Percentiles rank a stretch among this genome's conserved stretches.
Evolutionary conservation across 2,797 vertebrate species (phyloP).

Genomic region (Aeoliscus strigatus): DNA sequence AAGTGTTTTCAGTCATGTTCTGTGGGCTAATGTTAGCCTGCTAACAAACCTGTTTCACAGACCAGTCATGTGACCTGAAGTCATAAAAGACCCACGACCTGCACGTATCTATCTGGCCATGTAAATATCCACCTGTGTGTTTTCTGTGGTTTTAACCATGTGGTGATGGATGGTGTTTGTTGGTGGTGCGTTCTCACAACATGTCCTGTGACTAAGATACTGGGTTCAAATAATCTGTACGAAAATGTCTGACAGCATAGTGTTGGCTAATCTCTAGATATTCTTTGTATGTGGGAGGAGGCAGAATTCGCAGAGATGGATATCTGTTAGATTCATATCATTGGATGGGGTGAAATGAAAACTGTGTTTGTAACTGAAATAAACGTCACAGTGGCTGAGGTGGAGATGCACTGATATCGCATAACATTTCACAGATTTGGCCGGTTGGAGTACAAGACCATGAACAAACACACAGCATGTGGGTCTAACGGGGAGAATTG

Average conservation of each 20-base stretch:
- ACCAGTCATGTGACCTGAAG: too few species aligned
- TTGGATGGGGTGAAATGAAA: neutral
- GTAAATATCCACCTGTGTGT: too few species aligned
- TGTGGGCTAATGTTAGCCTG: conserved; percentile 28
- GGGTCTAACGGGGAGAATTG: conserved; percentile 27
- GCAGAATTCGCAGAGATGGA: neutral
- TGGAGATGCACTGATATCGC: neutral
- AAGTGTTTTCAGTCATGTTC: conserved; percentile 42
- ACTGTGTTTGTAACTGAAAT: neutral
- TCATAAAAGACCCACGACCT: too few species aligned
- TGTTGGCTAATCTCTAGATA: neutral
- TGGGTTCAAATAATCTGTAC: too few species aligned
- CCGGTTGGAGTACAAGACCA: neutral
- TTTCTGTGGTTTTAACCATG: too few species aligned
- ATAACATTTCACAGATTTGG: neutral
- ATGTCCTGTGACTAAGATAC: too few species aligned
- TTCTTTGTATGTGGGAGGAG: neutral
- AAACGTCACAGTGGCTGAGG: neutral
- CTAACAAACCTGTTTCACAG: too few species aligned
- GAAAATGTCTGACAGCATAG: neutral
- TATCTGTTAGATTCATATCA: neutral
- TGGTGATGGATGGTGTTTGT: too few species aligned
- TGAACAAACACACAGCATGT: neutral
- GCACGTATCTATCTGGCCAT: too few species aligned
- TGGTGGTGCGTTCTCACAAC: too few species aligned